Conservation (phyloP, 2,888 invertebrate genomes). For the Meteorus cinctellus region DNA sequence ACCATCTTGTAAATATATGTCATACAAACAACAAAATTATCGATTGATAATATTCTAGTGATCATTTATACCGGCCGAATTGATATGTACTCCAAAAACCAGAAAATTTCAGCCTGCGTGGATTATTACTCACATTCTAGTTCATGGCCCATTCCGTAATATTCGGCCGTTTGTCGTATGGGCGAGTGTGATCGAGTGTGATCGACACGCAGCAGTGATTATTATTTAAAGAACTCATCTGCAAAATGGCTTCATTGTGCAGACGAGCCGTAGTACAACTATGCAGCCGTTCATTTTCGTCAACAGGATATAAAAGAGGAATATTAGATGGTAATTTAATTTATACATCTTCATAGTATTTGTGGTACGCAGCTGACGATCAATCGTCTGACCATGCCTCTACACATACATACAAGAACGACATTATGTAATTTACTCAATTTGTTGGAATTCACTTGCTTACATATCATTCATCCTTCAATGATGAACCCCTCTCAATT, state of each 20-base stretch:
- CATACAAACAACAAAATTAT: background rate
- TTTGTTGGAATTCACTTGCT: slow-evolving; percentile 12
- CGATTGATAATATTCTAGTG: background rate
- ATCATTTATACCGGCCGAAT: too few relatives aligned
- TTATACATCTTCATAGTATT: background rate
- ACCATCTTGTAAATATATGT: background rate
- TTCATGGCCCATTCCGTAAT: background rate
- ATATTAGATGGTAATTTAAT: slow-evolving; percentile 41
- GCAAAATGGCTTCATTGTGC: slow-evolving; percentile 85
- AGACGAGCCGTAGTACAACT: slow-evolving; percentile 81
- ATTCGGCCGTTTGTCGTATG: background rate
- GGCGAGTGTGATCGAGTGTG: background rate
- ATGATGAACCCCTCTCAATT: background rate
- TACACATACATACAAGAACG: background rate
- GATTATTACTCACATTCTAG: background rate
- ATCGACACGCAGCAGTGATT: slow-evolving; percentile 11
- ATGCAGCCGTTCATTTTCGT: slow-evolving; percentile 72
- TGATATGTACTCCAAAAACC: too few relatives aligned
- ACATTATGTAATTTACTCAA: slow-evolving; percentile 52
- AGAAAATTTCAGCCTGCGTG: too few relatives aligned
- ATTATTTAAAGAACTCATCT: slow-evolving; percentile 36
- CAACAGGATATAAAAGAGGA: slow-evolving; percentile 49
- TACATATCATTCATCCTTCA: background rate
- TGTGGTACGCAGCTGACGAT: slow-evolving; percentile 6
- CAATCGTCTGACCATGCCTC: background rate